phyloP scores from a whole-genome alignment of 2,797 vertebrate species.

The Siniperca undulata region DNA sequence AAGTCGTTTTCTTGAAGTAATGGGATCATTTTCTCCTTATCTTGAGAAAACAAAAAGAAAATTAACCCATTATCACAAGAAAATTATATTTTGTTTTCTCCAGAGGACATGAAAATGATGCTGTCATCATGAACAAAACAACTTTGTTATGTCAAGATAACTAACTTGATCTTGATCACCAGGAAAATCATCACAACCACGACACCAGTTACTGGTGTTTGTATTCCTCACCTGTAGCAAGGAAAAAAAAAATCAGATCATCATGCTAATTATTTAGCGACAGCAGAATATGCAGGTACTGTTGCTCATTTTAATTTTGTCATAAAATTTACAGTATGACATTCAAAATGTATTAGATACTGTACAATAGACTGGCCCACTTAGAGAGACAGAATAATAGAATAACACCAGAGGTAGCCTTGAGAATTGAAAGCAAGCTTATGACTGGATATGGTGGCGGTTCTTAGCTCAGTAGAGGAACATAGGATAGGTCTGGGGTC shows the following conservation, averaged over 20 bases:
- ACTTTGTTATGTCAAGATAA: conserved; percentile 7
- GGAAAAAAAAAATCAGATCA: neutral
- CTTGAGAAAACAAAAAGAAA: conserved; percentile 34
- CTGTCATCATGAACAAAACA: conserved; percentile 1
- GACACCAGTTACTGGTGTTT: neutral
- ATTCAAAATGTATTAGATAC: neutral
- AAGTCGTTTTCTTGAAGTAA: neutral
- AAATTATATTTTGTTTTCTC: neutral
- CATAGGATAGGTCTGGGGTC: neutral
- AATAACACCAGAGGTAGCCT: conserved; percentile 7
- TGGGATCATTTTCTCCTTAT: neutral
- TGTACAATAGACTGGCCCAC: neutral
- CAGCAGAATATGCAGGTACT: neutral
- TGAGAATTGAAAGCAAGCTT: conserved; percentile 5
- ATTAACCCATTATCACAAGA: neutral
- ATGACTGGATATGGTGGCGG: neutral
- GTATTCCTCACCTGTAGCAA: neutral
- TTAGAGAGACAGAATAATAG: neutral
- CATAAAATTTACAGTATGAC: neutral
- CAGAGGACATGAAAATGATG: neutral
- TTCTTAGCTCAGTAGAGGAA: neutral
- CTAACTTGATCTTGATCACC: neutral
- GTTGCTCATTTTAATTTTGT: neutral
- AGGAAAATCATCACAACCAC: neutral
- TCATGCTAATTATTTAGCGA: neutral